Base-by-base conservation (phyloP, 2,888 invertebrate genomes). In the Tanytarsus gracilentus region DNA sequence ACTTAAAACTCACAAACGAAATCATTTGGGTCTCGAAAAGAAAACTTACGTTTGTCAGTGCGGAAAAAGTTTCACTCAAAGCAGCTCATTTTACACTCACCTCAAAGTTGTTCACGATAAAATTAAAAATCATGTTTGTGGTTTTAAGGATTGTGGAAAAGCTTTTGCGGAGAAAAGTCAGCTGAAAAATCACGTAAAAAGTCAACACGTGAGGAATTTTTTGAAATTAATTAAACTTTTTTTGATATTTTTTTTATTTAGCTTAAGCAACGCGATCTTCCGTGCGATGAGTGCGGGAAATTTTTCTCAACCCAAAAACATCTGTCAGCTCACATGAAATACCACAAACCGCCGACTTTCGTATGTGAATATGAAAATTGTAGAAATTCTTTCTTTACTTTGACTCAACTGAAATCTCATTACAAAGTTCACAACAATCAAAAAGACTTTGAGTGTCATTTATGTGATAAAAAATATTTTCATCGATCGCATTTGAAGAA, bases 111-210 rank as follows among this genome's bases (percentile, higher is more conserved):
- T 56, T 14, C 55, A 56, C 21, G 40, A 40, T 4, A 56, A 56
- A 26, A 56, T 56, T 11, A 56, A 56, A 27, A 39, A 56, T 40
- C 55, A 56, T 56, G 7, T 21, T 8, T 56, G 55, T 18, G n/a
- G 16, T 30, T 21, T 23, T 23, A 8, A 14, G 16, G 39, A 39
- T 23, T 56, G 55, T 9, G 23, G 16, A 8, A 56, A 56, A 27
- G 18, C 40, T 1, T 44, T 44, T 18, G 16, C 44, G 11, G 44
- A 44, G 18, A 44, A 44, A 44, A 23, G 21, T 23, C 44, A 56
- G 11, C 16, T 56, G 2, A 25, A 40, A 27, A 26, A 56, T 27
- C 55, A 56, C 25, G 27, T 39, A 11, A 56, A 56, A 27, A 40
- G 40, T 1, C 39, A 56, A 25, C 55, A 56, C 21, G 44, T 44